Evolutionary conservation across 2,113 vertebrate species (phyloP).

Genomic region (Cynoglossus semilaevis): DNA sequence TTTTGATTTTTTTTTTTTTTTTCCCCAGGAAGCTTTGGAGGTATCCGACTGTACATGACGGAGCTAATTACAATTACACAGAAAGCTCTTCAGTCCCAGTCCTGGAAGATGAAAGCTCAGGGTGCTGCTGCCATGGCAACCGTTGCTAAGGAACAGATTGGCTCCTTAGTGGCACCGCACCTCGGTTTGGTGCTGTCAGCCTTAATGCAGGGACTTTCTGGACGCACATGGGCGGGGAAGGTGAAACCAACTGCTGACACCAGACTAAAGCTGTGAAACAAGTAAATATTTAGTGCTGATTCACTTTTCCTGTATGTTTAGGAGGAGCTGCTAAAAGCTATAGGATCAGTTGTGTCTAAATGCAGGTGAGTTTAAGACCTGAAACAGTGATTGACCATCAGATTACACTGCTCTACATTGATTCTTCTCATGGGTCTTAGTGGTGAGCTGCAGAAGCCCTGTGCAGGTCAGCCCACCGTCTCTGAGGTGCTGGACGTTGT

Average conservation of each 20-base stretch:
- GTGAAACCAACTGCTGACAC: slow-evolving; percentile 61
- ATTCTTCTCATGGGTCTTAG: slow-evolving; percentile 41
- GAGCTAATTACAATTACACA: slow-evolving; percentile 92
- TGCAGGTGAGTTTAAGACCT: slow-evolving; percentile 78
- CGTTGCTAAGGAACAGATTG: slow-evolving; percentile 89
- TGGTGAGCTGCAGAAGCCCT: slow-evolving; percentile 82
- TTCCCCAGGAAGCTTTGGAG: slow-evolving; percentile 86
- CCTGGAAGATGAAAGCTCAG: slow-evolving; percentile 99
- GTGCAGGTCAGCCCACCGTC: slow-evolving; percentile 81
- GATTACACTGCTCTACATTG: not conserved
- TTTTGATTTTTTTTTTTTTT: not conserved
- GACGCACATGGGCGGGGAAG: slow-evolving; percentile 96
- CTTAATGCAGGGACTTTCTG: slow-evolving; percentile 87
- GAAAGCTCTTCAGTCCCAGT: slow-evolving; percentile 94
- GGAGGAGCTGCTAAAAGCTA: slow-evolving; percentile 95
- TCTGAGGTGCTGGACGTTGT: slow-evolving; percentile 83
- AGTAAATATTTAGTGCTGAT: not conserved
- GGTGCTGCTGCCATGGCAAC: slow-evolving; percentile 94
- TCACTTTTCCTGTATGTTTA: slow-evolving; percentile 45
- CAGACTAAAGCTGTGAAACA: not conserved
- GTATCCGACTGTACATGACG: slow-evolving; percentile 91
- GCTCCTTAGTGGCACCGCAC: slow-evolving; percentile 87
- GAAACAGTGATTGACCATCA: too few relatives aligned
- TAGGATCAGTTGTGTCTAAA: slow-evolving; percentile 85
- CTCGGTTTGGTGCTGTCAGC: slow-evolving; percentile 89